Evolutionary conservation across 2,888 invertebrate genomes (phyloP).

Genomic region (Drosophila austrosaltans): DNA sequence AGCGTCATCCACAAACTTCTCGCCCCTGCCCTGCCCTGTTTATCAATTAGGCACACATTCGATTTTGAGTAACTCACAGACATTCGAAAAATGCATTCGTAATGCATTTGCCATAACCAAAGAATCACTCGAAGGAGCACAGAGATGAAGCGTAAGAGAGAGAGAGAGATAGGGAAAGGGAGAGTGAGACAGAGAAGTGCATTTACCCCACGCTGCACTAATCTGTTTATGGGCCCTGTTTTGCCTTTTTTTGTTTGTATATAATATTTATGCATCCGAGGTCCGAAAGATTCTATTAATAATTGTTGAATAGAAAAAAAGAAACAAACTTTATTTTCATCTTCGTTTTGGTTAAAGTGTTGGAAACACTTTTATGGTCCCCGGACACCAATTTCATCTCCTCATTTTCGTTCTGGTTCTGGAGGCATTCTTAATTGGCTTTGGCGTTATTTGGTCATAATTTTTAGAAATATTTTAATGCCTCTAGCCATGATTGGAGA

Average conservation of each 20-base stretch:
- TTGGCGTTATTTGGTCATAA: slow-evolving; percentile 65
- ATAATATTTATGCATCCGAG: slow-evolving; percentile 53
- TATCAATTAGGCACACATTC: slow-evolving; percentile 72
- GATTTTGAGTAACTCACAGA: slow-evolving; percentile 30
- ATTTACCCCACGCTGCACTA: slow-evolving; percentile 44
- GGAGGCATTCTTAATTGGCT: slow-evolving; percentile 64
- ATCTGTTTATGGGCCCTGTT: slow-evolving; percentile 67
- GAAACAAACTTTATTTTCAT: slow-evolving; percentile 24
- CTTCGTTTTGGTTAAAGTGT: slow-evolving; percentile 57
- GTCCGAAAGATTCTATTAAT: slow-evolving; percentile 64
- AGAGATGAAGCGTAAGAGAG: neutral
- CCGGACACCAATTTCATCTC: slow-evolving; percentile 24
- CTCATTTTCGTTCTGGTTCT: neutral
- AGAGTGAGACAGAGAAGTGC: slow-evolving; percentile 25
- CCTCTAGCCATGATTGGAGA: slow-evolving; percentile 63
- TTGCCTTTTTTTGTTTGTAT: slow-evolving; percentile 12
- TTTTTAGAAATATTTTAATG: slow-evolving; percentile 63
- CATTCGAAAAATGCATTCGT: slow-evolving; percentile 53
- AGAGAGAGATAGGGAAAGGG: slow-evolving; percentile 20
- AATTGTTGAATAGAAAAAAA: slow-evolving; percentile 37
- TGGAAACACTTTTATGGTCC: slow-evolving; percentile 63
- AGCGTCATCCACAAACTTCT: slow-evolving; percentile 16
- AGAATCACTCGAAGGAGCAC: slow-evolving; percentile 1
- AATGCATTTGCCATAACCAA: slow-evolving; percentile 58
- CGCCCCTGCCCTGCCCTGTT: slow-evolving; percentile 51